These are phyloP conservation scores for Anomalospiza imberbis DNA, from an alignment of 2,797 vertebrate genomes.

Conservation along the genomic window DNA sequence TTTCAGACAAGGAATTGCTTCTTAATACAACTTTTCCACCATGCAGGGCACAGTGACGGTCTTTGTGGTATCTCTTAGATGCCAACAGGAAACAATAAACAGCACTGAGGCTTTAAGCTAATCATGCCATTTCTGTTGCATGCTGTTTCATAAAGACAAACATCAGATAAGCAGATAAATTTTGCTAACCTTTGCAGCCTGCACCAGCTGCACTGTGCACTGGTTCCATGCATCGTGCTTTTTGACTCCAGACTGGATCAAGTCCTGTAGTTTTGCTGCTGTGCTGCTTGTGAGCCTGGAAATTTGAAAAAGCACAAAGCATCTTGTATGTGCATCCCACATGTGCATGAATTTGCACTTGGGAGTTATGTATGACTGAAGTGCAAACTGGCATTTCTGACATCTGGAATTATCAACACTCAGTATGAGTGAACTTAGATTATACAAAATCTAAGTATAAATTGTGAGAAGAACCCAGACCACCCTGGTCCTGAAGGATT, in stretches of 20 bases:
- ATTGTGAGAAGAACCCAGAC: neutral
- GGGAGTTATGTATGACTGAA: neutral
- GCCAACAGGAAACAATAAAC: neutral
- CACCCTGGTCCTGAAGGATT: neutral
- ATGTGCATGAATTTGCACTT: neutral
- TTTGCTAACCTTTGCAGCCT: constrained; percentile 72
- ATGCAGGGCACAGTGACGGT: neutral
- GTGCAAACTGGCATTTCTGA: neutral
- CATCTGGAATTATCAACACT: neutral
- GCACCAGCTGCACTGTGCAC: constrained; percentile 68
- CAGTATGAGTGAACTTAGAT: neutral
- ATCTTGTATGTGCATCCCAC: neutral
- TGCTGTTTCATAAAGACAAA: neutral
- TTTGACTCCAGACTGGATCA: constrained; percentile 63
- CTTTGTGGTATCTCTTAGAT: neutral
- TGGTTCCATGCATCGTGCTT: constrained; percentile 71
- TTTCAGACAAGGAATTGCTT: neutral
- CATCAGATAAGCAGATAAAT: neutral
- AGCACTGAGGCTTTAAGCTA: neutral
- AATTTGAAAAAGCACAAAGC: neutral
- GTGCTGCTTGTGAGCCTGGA: constrained; percentile 66
- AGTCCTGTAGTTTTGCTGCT: constrained; percentile 57
- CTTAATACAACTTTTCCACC: neutral
- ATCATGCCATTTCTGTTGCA: neutral
- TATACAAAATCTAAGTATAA: neutral